Evolutionary conservation across 2,797 vertebrate genomes (phyloP), one percentile per base, ranked within the genome.

Genomic region (Phrynocephalus forsythii): DNA sequence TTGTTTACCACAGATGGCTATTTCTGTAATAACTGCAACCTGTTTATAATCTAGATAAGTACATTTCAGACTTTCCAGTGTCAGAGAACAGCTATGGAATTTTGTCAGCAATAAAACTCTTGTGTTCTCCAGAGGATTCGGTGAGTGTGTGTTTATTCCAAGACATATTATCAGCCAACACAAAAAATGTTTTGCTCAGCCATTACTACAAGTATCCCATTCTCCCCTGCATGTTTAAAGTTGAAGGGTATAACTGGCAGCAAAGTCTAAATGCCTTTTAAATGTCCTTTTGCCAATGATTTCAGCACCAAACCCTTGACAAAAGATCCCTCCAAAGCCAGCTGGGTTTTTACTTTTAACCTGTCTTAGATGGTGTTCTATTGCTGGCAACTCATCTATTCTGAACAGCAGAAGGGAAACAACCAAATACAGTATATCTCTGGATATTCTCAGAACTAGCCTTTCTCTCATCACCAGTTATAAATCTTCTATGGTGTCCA

Each of bases 1-100:
- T 33, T 6, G 86, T 84, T 82, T 48, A 0, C 69, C 80, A 90
- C 86, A 88, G 85, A 84, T 6, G 90, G 83, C 30, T 84, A 24
- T 3, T 28, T 15, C 68, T 78, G 0, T 1, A 30, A 73, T 13
- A 30, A 3, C 48, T 83, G 86, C 83, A 88, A 1, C 69, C 86
- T 77, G 15, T 48, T 48, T 73, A 79, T 52, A 52, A 52, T 11
- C 26, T 72, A 63, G 56, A 81, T 73, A 28, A 24, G 16, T 44
- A 2, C 10, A 73, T n/a, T 80, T 80, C 52, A 86, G 33, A 22
- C 20, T 86, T n/a, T 2, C 50, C 48, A 68, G 1, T 26, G 16
- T 73, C 16, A 73, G 20, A 22, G 24, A 60, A 16, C 20, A 72
- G 50, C 67, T 68, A 11, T 33, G 30, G 33, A 44, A 71, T 79